Base-by-base conservation (phyloP, 1,140 invertebrate species). In the Galendromus occidentalis region DNA sequence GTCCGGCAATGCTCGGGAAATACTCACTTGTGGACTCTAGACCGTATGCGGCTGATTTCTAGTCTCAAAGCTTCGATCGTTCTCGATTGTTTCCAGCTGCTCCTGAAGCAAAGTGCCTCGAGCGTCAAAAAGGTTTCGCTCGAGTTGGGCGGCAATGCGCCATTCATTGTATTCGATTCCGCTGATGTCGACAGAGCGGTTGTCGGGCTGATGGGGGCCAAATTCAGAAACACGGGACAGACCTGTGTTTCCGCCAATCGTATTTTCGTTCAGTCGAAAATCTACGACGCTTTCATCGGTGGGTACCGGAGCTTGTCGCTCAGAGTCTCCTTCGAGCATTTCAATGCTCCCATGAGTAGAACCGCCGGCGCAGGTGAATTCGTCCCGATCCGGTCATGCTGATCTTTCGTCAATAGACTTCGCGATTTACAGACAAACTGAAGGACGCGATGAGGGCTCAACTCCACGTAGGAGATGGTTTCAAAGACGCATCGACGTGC, bases 131-230 rank as follows among this genome's bases (percentile, higher is more conserved):
- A 87, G 67, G 76, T 98, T 2, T 83, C 84, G 39, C 78, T 99
- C 45, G 96, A 99, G 76, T 78, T 99, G 17, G 96, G 96, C 59
- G 96, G 96, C 6, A 98, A 98, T 82, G 95, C 95, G 0, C 91
- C 96, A 1, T 96, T 95, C 71, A 93, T 99, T 70, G 88, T 99
- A 25, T 98, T 98, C 74, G 81, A 91, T 67, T 86, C 85, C 66
- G 95, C 95, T 0, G 82, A 98, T 76, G 67, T 98, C n/a, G 83
- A 92, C 67, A 79, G 83, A 71, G 94, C 95, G 41, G 83, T 96
- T 17, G 78, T 82, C 68, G 88, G 89, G 22, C 85, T 88, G 1
- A 86, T 98, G 80, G 79, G 82, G 4, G 86, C 87, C 6, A 99
- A 98, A 79, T 98, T 98, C 73, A 82, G 96, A 68, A 93, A 94